Evolutionary conservation across 2,797 vertebrate species (phyloP).

Genomic region (Enteromius thamalakanensis): DNA sequence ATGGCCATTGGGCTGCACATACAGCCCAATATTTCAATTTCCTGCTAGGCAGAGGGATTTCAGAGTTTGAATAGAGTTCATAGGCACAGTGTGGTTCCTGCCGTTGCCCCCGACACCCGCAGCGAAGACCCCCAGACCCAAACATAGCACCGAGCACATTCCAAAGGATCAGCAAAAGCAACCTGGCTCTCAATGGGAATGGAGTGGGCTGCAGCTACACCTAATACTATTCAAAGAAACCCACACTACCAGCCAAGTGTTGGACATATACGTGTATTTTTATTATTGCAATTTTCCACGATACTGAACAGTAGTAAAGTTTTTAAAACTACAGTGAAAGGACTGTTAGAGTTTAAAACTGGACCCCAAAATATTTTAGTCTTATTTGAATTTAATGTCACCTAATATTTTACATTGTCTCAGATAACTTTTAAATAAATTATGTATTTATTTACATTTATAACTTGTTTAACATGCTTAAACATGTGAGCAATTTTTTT

Average conservation of each 20-base stretch:
- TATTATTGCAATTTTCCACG: not conserved
- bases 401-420: not conserved
- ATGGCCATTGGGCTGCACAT: slow-evolving; percentile 86
- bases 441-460: not conserved
- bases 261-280: not conserved
- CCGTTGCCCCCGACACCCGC: slow-evolving; percentile 67
- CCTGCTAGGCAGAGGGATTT: slow-evolving; percentile 88
- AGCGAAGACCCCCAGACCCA: slow-evolving; percentile 81
- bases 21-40: slow-evolving; percentile 95
- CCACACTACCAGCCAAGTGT: not conserved
- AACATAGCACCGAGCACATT: slow-evolving; percentile 86
- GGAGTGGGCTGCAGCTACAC: slow-evolving; percentile 53
- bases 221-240: slow-evolving; percentile 31
- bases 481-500: not conserved
- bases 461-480: not conserved
- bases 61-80: slow-evolving; percentile 91
- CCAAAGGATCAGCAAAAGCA: slow-evolving; percentile 73
- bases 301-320: not conserved
- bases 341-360: not conserved
- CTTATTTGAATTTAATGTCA: not conserved
- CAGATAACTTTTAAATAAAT: not conserved
- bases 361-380: not conserved
- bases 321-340: not conserved
- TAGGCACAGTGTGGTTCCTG: slow-evolving; percentile 90
- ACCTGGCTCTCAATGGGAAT: slow-evolving; percentile 4